These are phyloP conservation scores for Eretmochelys imbricata DNA, from an alignment of 2,113 vertebrate species.

Conservation along the genomic window DNA sequence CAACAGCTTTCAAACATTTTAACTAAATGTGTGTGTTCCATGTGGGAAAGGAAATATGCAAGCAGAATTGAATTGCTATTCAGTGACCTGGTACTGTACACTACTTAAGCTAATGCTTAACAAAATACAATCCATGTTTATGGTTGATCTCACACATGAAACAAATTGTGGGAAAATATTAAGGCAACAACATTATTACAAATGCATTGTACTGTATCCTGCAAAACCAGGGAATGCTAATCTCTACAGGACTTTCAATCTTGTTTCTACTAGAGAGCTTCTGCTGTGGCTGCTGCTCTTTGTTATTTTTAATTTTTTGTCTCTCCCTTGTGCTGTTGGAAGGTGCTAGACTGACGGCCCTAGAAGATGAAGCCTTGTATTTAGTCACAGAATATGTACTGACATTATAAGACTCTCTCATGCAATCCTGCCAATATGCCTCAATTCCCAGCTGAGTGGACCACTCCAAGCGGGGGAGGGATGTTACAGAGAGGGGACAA, in stretches of 20 bases:
- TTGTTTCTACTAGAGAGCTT: neutral
- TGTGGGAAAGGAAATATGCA: neutral
- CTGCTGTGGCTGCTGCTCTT: neutral
- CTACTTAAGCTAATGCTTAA: neutral
- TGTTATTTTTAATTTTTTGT: neutral
- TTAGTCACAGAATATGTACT: neutral
- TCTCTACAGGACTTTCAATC: neutral
- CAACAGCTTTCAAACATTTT: neutral
- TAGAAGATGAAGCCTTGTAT: neutral
- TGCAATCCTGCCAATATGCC: neutral
- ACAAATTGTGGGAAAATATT: neutral
- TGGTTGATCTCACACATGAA: neutral
- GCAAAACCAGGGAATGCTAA: neutral
- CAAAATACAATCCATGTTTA: neutral
- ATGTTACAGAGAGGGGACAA: accelerated
- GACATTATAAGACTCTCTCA: neutral
- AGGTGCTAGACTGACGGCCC: neutral
- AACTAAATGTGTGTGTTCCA: neutral
- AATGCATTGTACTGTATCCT: neutral
- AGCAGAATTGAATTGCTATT: neutral
- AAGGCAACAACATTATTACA: neutral
- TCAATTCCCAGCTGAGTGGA: neutral
- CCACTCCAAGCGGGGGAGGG: neutral
- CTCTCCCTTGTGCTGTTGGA: neutral
- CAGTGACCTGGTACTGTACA: accelerated